Conservation (phyloP, 2,888 invertebrate genomes). For the Eupithecia pulchellata region DNA sequence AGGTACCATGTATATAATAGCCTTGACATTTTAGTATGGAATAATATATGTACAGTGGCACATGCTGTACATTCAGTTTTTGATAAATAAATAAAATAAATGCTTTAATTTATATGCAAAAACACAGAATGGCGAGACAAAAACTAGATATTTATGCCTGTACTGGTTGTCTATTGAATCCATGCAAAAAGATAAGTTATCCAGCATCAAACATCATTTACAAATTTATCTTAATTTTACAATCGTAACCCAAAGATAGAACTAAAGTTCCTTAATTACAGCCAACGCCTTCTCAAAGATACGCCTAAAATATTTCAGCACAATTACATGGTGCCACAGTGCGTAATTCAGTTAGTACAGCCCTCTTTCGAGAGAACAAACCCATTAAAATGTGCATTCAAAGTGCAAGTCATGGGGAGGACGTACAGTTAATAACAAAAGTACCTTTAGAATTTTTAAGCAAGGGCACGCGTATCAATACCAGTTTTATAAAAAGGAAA, state of each 20-base stretch:
- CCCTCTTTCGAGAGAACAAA: conserved; percentile 61
- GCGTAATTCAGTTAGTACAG: conserved; percentile 44
- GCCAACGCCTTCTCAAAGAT: conserved; percentile 21
- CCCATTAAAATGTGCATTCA: conserved; percentile 79
- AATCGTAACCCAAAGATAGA: conserved; percentile 30
- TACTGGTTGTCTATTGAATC: background rate
- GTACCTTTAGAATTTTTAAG: background rate
- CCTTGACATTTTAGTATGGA: too few relatives aligned
- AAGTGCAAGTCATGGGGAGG: conserved; percentile 78
- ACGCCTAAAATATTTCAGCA: conserved; percentile 55
- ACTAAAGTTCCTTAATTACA: conserved; percentile 35
- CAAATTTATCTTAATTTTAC: conserved; percentile 23
- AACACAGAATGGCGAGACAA: too few relatives aligned
- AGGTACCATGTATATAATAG: too few relatives aligned
- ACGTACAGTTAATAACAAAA: conserved; percentile 27
- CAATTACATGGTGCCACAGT: conserved; percentile 53
- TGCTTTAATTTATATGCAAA: too few relatives aligned
- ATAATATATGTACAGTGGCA: too few relatives aligned
- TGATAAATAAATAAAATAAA: background rate
- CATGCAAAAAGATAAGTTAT: background rate
- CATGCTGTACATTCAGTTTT: too few relatives aligned
- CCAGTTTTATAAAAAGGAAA: too few relatives aligned
- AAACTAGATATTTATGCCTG: background rate
- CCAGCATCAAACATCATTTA: conserved; percentile 6
- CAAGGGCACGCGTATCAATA: background rate